These are phyloP conservation scores for Isaurus tuberculatus DNA, from an alignment of 92 coral and sea anemone genomes.

Conservation along the genomic window DNA sequence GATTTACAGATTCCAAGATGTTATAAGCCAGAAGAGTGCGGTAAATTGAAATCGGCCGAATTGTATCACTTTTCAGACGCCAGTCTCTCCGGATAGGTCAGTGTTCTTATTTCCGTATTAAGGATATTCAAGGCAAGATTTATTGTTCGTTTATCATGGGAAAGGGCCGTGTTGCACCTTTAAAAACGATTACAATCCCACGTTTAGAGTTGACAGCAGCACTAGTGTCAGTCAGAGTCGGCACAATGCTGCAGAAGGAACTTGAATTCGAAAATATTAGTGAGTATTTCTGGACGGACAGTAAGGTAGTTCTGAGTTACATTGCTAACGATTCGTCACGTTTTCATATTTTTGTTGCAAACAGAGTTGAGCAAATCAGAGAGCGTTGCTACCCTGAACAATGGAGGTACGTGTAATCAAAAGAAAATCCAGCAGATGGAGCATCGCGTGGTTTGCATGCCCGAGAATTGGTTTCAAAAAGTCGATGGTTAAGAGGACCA, in stretches of 20 bases:
- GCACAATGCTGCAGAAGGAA: not conserved
- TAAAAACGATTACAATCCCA: conserved; percentile 23
- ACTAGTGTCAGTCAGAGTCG: not conserved
- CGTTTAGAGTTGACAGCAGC: conserved; percentile 29
- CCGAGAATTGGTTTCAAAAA: conserved; percentile 30
- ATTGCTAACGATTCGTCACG: conserved; percentile 33
- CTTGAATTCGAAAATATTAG: not conserved
- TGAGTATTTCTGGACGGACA: conserved; percentile 46
- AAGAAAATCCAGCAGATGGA: conserved; percentile 39
- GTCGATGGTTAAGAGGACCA: conserved; percentile 42
- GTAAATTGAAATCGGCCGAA: not conserved
- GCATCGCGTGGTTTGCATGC: conserved; percentile 43
- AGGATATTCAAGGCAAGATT: not conserved
- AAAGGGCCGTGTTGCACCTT: conserved; percentile 49
- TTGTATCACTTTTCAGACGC: conserved; percentile 48
- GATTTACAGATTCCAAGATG: conserved; percentile 2
- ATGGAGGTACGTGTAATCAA: conserved; percentile 40
- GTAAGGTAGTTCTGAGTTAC: conserved; percentile 45
- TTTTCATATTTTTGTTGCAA: conserved; percentile 55
- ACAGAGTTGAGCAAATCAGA: conserved; percentile 45
- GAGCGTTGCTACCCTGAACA: conserved; percentile 22
- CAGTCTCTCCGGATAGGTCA: conserved; percentile 46
- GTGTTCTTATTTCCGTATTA: conserved; percentile 7
- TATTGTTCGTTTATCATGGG: conserved; percentile 18
- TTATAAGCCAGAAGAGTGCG: not conserved